A percentile compares a stretch with the other conserved stretches of the same genome.
These are phyloP conservation scores for Podarcis muralis DNA, from an alignment of 2,113 vertebrate species.

Conservation along the genomic window DNA sequence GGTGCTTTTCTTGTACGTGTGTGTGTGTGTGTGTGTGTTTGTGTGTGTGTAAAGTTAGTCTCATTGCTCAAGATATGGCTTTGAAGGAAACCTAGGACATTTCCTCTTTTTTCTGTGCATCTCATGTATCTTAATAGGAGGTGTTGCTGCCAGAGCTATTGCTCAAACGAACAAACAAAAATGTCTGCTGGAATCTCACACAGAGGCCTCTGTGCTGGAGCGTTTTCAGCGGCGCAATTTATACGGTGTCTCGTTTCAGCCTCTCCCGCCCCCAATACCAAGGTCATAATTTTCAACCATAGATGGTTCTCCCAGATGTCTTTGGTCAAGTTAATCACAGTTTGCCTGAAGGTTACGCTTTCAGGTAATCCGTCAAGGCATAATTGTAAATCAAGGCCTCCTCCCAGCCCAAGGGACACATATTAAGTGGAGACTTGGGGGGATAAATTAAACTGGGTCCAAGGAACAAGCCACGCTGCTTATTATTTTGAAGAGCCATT, in stretches of 20 bases:
- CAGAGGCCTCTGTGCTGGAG: constrained; percentile 74
- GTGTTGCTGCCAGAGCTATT: constrained; percentile 60
- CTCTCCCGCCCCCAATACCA: constrained; percentile 70
- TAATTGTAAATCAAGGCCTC: constrained; percentile 84
- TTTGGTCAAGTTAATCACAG: constrained; percentile 94
- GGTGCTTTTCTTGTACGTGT: constrained; percentile 56
- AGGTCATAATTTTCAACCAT: constrained; percentile 84
- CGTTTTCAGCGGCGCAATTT: constrained; percentile 69
- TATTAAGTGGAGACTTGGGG: constrained; percentile 63
- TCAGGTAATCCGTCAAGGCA: constrained; percentile 91
- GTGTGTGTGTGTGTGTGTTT: background rate
- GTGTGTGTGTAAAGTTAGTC: constrained; percentile 24
- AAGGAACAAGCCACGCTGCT: constrained; percentile 39
- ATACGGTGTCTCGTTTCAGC: constrained; percentile 86
- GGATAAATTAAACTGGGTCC: constrained; percentile 38
- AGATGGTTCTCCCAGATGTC: constrained; percentile 89
- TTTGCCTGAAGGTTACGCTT: constrained; percentile 83
- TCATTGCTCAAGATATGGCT: constrained; percentile 53
- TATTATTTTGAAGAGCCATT: constrained; percentile 28
- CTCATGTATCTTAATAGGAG: constrained; percentile 49
- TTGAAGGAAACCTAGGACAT: constrained; percentile 52
- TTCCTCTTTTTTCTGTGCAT: background rate
- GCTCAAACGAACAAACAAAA: constrained; percentile 42
- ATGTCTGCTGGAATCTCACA: constrained; percentile 72
- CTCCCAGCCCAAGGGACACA: constrained; percentile 68